Evolutionary conservation across 2,888 invertebrate genomes (phyloP).

Genomic region (Aleiodes testaceus): DNA sequence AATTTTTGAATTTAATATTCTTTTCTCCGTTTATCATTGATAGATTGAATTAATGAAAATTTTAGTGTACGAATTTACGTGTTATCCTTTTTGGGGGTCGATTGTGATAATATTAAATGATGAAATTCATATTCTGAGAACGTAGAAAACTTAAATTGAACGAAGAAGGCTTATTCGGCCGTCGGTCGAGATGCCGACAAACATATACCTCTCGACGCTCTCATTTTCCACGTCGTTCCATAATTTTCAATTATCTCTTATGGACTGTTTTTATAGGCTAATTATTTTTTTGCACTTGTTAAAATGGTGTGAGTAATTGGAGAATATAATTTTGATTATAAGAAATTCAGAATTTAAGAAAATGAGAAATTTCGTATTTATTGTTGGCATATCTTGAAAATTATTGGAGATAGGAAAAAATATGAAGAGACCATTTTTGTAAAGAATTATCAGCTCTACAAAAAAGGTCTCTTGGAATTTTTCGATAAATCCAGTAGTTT

Average conservation of each 20-base stretch:
- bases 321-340: constrained; percentile 53
- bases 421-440: too few relatives aligned
- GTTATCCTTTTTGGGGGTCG: background rate
- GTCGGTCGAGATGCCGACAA: constrained; percentile 50
- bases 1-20: background rate
- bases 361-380: constrained; percentile 3
- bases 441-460: constrained; percentile 28
- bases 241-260: constrained; percentile 57
- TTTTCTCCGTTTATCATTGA: background rate
- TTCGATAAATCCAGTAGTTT: too few relatives aligned
- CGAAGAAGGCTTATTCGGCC: constrained; percentile 47
- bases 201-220: constrained; percentile 49
- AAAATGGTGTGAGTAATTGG: constrained; percentile 51
- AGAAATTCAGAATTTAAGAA: background rate
- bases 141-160: constrained; percentile 39
- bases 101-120: background rate
- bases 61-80: background rate
- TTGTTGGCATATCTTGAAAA: background rate
- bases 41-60: background rate
- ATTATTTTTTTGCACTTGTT: constrained; percentile 52
- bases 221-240: constrained; percentile 56
- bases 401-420: too few relatives aligned
- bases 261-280: constrained; percentile 56
- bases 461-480: too few relatives aligned
- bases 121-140: constrained; percentile 39